Percentiles rank a stretch among this genome's conserved stretches.
Conservation (phyloP, 2,797 vertebrate species). For the Buceros bicornis region DNA sequence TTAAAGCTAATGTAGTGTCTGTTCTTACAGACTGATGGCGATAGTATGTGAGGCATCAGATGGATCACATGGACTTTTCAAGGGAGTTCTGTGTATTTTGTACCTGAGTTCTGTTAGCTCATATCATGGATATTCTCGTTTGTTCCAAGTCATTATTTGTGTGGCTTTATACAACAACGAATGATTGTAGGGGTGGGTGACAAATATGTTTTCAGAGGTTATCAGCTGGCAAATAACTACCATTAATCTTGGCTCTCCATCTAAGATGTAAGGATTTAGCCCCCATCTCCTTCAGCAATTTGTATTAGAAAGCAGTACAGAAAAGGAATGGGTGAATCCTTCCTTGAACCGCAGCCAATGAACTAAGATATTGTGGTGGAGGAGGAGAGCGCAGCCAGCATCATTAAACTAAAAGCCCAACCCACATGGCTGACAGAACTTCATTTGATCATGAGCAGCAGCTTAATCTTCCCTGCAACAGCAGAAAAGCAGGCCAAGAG, state of each 20-base stretch:
- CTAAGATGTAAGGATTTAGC: not conserved
- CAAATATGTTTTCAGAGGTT: constrained; percentile 22
- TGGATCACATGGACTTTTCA: not conserved
- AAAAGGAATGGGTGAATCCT: not conserved
- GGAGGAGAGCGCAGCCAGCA: not conserved
- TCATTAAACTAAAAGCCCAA: not conserved
- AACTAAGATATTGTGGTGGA: not conserved
- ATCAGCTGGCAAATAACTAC: constrained; percentile 47
- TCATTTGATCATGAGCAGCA: not conserved
- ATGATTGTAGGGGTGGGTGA: not conserved
- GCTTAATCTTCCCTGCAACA: not conserved
- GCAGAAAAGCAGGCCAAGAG: not conserved
- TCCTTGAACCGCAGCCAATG: not conserved
- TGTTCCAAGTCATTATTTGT: not conserved
- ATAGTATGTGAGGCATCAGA: not conserved
- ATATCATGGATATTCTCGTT: not conserved
- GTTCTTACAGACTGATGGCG: not conserved
- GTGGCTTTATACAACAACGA: not conserved
- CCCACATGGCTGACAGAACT: not conserved
- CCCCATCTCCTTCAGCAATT: not conserved
- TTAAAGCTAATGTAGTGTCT: not conserved
- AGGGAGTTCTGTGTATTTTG: not conserved
- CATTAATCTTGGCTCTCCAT: constrained; percentile 12
- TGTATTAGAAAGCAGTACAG: not conserved
- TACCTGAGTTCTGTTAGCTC: not conserved